A percentile compares a stretch with the other conserved stretches of the same genome.
phyloP scores from a whole-genome alignment of 2,888 invertebrate species.

The Portevinia maculata region DNA sequence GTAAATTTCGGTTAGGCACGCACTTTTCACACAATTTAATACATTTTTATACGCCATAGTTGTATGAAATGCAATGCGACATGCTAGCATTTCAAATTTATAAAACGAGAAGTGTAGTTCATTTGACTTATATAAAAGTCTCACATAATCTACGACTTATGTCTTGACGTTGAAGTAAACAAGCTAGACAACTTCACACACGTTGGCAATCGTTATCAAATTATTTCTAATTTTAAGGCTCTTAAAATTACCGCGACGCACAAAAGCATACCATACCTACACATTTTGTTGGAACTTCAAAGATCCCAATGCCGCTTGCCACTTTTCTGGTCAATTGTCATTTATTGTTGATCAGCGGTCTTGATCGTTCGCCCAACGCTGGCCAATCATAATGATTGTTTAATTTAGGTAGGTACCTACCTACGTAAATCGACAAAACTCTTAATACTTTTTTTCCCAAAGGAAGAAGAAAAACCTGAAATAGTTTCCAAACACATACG shows the following conservation, averaged over 20 bases:
- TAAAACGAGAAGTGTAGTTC: too few relatives aligned
- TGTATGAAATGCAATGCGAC: too few relatives aligned
- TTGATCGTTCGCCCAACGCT: constrained; percentile 27
- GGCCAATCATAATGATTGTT: constrained; percentile 80
- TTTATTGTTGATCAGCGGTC: constrained; percentile 49
- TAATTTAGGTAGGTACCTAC: too few relatives aligned
- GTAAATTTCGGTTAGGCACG: too few relatives aligned
- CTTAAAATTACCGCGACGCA: constrained; percentile 9
- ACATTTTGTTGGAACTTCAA: constrained; percentile 33
- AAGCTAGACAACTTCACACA: constrained; percentile 27
- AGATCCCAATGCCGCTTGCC: constrained; percentile 25
- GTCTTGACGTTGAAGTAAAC: neutral
- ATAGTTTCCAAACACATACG: constrained; percentile 21
- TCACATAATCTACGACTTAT: too few relatives aligned
- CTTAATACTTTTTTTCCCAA: constrained; percentile 13
- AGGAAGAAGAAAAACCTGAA: constrained; percentile 27
- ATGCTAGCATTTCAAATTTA: too few relatives aligned
- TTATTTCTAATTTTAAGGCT: constrained; percentile 41
- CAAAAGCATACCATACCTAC: constrained; percentile 22
- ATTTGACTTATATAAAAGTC: too few relatives aligned
- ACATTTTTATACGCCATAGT: too few relatives aligned
- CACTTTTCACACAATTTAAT: too few relatives aligned
- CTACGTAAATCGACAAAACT: constrained; percentile 78
- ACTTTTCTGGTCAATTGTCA: constrained; percentile 34
- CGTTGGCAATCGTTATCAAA: constrained; percentile 48